Conservation (phyloP, 1,140 invertebrate species). For the Atopsyche davidsoni region DNA sequence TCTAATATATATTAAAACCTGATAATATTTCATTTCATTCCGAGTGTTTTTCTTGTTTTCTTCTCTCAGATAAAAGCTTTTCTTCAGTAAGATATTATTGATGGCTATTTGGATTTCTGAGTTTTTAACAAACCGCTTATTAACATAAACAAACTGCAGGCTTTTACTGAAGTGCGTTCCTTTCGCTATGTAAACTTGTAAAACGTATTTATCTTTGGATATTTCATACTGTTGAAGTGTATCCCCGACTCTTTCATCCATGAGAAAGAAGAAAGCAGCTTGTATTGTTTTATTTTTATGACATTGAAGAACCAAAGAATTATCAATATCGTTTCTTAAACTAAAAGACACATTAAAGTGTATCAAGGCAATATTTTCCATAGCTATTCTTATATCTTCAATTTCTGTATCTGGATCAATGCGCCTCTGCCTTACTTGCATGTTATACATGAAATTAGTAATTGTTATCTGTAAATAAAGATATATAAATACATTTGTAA, state of each 20-base stretch:
- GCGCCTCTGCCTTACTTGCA: constrained; percentile 50
- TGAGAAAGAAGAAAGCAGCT: constrained; percentile 44
- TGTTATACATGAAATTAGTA: constrained; percentile 51
- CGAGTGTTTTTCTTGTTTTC: too few relatives aligned
- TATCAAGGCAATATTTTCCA: constrained; percentile 51
- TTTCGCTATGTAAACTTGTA: constrained; percentile 47
- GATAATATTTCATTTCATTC: too few relatives aligned
- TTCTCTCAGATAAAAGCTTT: constrained; percentile 27
- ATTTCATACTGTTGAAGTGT: constrained; percentile 37
- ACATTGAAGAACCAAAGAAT: constrained; percentile 44
- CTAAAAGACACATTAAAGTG: constrained; percentile 49
- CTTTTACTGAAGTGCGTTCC: constrained; percentile 41
- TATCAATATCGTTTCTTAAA: constrained; percentile 48
- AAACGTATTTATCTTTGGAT: constrained; percentile 36
- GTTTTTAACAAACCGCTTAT: constrained; percentile 47
- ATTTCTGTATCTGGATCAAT: constrained; percentile 47
- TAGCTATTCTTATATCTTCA: constrained; percentile 43
- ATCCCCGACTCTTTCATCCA: constrained; percentile 39
- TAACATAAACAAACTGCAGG: constrained; percentile 55
- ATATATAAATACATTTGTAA: constrained; percentile 23
- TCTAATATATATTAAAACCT: too few relatives aligned
- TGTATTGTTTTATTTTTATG: constrained; percentile 40
- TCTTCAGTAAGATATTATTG: constrained; percentile 36
- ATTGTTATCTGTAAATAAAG: constrained; percentile 39
- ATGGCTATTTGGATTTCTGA: constrained; percentile 46